These are phyloP conservation scores for Disparrhopalites patrizii DNA, from an alignment of 2,888 invertebrate genomes.

Conservation along the genomic window DNA sequence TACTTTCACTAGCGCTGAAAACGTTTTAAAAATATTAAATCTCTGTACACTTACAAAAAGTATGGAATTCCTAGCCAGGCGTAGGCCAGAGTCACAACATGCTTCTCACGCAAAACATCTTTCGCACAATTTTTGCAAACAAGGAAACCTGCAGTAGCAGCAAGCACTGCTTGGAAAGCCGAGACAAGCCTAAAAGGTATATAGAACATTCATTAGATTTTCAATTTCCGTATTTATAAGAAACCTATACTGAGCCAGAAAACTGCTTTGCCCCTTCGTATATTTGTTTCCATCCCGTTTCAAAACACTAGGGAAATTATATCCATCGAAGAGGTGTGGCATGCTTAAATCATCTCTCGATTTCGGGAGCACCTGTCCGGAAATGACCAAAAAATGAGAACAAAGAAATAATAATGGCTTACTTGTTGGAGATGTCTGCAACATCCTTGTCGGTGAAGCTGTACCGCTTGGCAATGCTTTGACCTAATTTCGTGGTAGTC, in stretches of 20 bases:
- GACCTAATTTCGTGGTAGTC: constrained; percentile 58
- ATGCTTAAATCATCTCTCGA: neutral
- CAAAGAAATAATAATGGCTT: constrained; percentile 48
- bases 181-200: constrained; percentile 61
- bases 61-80: constrained; percentile 76
- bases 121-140: constrained; percentile 65
- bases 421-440: constrained; percentile 72
- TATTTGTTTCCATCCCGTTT: too few species aligned
- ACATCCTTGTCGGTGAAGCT: constrained; percentile 64
- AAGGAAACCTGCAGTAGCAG: constrained; percentile 63
- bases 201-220: neutral
- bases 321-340: neutral
- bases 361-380: neutral
- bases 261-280: too few species aligned
- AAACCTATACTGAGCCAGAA: too few species aligned
- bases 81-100: constrained; percentile 70
- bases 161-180: constrained; percentile 66
- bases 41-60: constrained; percentile 50
- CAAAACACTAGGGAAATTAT: neutral
- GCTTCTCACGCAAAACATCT: constrained; percentile 64
- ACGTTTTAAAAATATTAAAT: too few species aligned
- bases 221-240: too few species aligned
- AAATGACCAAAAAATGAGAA: neutral
- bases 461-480: constrained; percentile 61
- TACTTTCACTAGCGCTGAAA: too few species aligned